phyloP scores from a whole-genome alignment of 2,888 invertebrate species.

The Microdon myrmicae region DNA sequence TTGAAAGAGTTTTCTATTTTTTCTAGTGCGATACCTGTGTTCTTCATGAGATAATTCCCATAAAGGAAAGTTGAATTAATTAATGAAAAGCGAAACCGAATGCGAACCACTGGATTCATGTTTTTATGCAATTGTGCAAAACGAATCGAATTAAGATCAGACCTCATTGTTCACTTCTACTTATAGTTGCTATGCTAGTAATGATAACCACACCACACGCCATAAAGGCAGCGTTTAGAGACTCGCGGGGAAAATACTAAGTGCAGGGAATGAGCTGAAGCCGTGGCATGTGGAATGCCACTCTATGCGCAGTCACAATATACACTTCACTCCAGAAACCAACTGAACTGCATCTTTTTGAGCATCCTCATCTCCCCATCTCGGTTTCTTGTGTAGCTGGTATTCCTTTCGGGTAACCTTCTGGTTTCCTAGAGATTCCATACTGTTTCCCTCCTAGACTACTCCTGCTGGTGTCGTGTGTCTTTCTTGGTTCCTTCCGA shows the following conservation, averaged over 20 bases:
- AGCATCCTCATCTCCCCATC: no score
- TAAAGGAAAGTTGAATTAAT: conserved; percentile 52
- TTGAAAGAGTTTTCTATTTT: conserved; percentile 15
- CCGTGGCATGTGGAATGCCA: conserved; percentile 40
- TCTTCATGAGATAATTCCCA: conserved; percentile 47
- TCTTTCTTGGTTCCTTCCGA: no score
- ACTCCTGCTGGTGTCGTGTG: no score
- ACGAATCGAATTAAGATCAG: conserved; percentile 43
- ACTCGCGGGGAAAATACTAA: no score
- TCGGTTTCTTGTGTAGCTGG: conserved; percentile 3
- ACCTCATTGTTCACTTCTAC: conserved; percentile 49
- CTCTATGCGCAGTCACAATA: conserved; percentile 20
- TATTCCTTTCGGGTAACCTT: no score
- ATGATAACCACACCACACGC: no score
- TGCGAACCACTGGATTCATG: conserved; percentile 24
- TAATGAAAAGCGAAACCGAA: conserved; percentile 50
- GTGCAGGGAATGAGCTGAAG: conserved; percentile 34
- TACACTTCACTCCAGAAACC: conserved; percentile 49
- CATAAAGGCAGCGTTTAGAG: no score
- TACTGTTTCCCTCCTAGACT: no score
- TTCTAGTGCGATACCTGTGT: conserved; percentile 14
- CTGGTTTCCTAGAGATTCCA: no score
- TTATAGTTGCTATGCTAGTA: conserved; percentile 15
- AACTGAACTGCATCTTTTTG: conserved; percentile 52
- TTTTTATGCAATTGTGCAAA: conserved; percentile 44